A percentile compares a stretch with the other conserved stretches of the same genome.
Conservation (phyloP, 2,888 invertebrate genomes). For the Meloe dianella region DNA sequence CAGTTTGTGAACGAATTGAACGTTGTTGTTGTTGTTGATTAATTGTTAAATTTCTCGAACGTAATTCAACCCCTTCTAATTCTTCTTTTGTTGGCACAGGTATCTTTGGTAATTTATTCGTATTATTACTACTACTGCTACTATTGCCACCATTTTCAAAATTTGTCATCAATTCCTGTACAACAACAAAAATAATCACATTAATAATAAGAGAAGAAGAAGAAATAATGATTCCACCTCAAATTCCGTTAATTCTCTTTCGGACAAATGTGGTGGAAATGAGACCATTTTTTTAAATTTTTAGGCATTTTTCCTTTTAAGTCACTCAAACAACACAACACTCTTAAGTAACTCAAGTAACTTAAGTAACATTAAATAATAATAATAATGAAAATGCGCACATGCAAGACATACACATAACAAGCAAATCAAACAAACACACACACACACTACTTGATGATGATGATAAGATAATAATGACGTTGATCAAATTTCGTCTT, state of each 20-base stretch:
- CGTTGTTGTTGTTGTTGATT: constrained; percentile 8
- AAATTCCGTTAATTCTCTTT: neutral
- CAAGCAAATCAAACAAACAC: neutral
- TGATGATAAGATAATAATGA: too few relatives aligned
- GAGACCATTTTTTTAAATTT: neutral
- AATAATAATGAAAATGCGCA: neutral
- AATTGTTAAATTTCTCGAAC: neutral
- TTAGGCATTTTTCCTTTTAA: neutral
- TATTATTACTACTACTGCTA: constrained; percentile 8
- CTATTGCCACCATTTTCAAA: constrained; percentile 23
- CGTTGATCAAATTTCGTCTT: neutral
- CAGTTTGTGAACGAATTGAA: constrained; percentile 10
- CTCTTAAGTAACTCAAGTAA: neutral
- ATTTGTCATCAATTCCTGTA: constrained; percentile 32
- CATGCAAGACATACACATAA: neutral
- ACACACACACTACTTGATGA: neutral
- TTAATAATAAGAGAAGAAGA: neutral
- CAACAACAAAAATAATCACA: constrained; percentile 9
- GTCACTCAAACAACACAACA: neutral
- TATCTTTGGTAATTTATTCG: constrained; percentile 24
- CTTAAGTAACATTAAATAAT: neutral
- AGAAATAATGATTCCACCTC: neutral
- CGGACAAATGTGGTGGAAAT: neutral
- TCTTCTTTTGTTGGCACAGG: constrained; percentile 27
- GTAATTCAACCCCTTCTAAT: constrained; percentile 14